Base-by-base conservation (phyloP, 2,888 invertebrate species). In the Lamellibrachia columna region DNA sequence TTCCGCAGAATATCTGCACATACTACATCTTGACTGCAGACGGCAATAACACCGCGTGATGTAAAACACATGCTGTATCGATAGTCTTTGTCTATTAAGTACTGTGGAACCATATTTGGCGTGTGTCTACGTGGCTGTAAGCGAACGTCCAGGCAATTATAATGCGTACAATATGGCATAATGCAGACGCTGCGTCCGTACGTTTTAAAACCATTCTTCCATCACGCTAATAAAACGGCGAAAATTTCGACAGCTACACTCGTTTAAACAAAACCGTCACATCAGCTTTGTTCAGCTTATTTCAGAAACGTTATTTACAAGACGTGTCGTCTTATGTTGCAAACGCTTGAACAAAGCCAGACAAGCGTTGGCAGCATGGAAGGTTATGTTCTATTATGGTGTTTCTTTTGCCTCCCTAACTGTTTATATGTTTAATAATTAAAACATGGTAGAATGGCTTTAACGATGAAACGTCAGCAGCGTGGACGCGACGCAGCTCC, bases 151-250 rank as follows among this genome's bases (percentile, higher is more conserved):
- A 75, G 75, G 75, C 75, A 75, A 75, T 75, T 22, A 22, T 75
- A 75, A n/a, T 75, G 75, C 75, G n/a, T 15, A 75, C 75, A 75
- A 75, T 75, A 75, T 22, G 75, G 75, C 75, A 75, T 4, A n/a
- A 75, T 75, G 75, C 75, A 75, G 22, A 22, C 75, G n/a, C 75
- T 75, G 75, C 75, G 75, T 22, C 75, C 75, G 75, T 22, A 75
- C 15, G 75, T 75, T 75, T 75, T 75, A 75, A 75, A 75, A 75
- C 75, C 75, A 75, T 75, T 75, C 75, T 75, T 75, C 75, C 75
- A 75, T 75, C 75, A 22, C 22, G 75, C 9, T 9, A 55, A 55
- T 55, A 7, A 55, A 55, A 55, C 55, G 55, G 55, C 55, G 22
- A 75, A 60, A 11, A 75, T 75, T 22, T 75, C 75, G 11, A 2